These are phyloP conservation scores for Saccostrea cuccullata DNA, from an alignment of 1,140 invertebrate genomes.

Conservation along the genomic window DNA sequence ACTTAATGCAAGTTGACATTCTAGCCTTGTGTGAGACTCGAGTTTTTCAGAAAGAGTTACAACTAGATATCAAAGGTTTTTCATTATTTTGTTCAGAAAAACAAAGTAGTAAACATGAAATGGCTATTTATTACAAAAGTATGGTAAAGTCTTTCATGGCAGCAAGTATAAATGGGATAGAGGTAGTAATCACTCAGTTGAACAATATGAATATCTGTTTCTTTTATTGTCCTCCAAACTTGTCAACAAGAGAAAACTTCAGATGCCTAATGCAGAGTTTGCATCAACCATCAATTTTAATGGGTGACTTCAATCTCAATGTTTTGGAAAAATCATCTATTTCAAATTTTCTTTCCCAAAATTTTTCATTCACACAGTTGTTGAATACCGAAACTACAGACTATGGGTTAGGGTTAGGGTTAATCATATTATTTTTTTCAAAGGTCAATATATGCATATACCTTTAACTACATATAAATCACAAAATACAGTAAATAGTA, in stretches of 20 bases:
- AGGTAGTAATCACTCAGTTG: background rate
- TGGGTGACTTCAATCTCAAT: constrained; percentile 51
- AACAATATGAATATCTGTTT: constrained; percentile 23
- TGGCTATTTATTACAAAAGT: constrained; percentile 29
- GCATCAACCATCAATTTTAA: constrained; percentile 12
- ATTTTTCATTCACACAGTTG: constrained; percentile 4
- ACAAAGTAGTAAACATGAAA: constrained; percentile 18
- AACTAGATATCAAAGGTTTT: background rate
- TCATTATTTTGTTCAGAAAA: background rate
- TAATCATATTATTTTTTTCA: constrained; percentile 37
- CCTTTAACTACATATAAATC: no score
- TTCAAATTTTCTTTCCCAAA: constrained; percentile 11
- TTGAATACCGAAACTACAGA: constrained; percentile 44
- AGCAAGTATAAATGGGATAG: background rate
- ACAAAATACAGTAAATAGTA: background rate
- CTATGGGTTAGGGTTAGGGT: constrained; percentile 49
- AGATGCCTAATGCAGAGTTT: background rate
- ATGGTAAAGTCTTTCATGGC: background rate
- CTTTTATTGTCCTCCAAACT: constrained; percentile 31
- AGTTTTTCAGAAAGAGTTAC: background rate
- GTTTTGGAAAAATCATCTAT: background rate
- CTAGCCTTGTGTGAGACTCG: constrained; percentile 41
- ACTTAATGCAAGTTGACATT: background rate
- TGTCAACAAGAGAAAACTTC: background rate
- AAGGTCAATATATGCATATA: background rate